Base-by-base conservation (phyloP, 2,113 vertebrate species). In the Lophius piscatorius region DNA sequence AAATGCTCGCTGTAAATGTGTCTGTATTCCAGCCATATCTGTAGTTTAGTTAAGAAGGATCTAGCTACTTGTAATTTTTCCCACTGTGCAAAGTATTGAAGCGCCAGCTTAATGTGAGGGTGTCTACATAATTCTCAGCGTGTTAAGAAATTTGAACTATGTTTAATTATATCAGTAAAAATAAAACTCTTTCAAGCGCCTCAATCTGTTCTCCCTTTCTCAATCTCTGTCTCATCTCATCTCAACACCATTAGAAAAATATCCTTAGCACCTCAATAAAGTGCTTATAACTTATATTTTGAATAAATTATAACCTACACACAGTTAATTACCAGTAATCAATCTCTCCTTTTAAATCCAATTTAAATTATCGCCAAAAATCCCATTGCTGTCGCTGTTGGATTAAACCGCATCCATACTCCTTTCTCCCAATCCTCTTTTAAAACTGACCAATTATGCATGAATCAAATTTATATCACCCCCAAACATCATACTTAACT, bases 281-380 rank as follows among this genome's bases (percentile, higher is more conserved):
- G 55, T 38, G 39, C 26, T 48, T 44, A 42, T 49, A 58, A 63
- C 79, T 44, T 65, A 69, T 62, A 77, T 70, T 70, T 70, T 42
- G 49, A 61, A 44, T 71, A 18, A 52, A 67, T 56, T 34, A 9
- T 35, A 60, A 75, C 45, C 49, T 67, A 50, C 71, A 70, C 49
- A 6, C 9, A 17, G 18, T 41, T 78, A 75, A 78, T 78, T 65
- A 68, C 14, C 26, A 10, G 9, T 39, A 46, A 54, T 65, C 49
- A 36, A 50, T 41, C 33, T 26, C n/a, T 24, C 21, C 57, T 73
- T 58, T 42, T 38, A 58, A 74, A 55, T 59, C 17, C 60, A 64
- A 59, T 59, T 64, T 64, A 63, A 57, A 62, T 68, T 68, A 61
- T 62, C 57, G 33, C 29, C 24, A 40, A 21, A 65, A 69, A 22